These are phyloP conservation scores for Crotalus horridus DNA, from an alignment of 2,113 vertebrate genomes.

Conservation along the genomic window DNA sequence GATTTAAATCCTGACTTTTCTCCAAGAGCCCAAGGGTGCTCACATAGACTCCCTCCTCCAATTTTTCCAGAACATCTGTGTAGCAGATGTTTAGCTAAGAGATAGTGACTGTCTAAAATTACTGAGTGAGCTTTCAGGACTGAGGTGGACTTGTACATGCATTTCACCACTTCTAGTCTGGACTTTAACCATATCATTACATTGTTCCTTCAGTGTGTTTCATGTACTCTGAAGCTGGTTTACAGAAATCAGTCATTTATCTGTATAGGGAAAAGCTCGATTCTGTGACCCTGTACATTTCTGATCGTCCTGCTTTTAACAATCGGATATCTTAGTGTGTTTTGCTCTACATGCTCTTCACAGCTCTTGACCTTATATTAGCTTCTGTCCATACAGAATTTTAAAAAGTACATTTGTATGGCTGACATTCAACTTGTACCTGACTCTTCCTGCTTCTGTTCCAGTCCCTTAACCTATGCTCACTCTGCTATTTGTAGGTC, in stretches of 20 bases:
- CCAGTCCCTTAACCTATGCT: background rate
- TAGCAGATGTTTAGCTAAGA: background rate
- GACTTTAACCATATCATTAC: background rate
- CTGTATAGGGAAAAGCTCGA: background rate
- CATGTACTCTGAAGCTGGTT: background rate
- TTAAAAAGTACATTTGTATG: background rate
- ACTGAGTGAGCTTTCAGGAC: background rate
- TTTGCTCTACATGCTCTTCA: background rate
- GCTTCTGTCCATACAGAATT: background rate
- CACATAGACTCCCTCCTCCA: background rate
- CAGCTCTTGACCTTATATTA: background rate
- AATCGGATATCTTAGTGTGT: background rate
- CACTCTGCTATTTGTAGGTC: background rate
- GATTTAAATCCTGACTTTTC: background rate
- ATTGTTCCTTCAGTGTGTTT: background rate
- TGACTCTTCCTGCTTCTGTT: background rate
- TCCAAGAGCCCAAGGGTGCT: background rate
- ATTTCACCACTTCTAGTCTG: background rate
- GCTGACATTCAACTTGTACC: background rate
- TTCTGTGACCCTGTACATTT: background rate
- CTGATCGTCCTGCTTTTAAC: background rate
- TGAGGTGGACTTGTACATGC: background rate
- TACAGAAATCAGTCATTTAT: background rate
- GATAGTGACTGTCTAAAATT: background rate
- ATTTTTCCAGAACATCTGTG: background rate